Base-by-base conservation (phyloP, 2,113 vertebrate species). In the Poeciliopsis retropinna region DNA sequence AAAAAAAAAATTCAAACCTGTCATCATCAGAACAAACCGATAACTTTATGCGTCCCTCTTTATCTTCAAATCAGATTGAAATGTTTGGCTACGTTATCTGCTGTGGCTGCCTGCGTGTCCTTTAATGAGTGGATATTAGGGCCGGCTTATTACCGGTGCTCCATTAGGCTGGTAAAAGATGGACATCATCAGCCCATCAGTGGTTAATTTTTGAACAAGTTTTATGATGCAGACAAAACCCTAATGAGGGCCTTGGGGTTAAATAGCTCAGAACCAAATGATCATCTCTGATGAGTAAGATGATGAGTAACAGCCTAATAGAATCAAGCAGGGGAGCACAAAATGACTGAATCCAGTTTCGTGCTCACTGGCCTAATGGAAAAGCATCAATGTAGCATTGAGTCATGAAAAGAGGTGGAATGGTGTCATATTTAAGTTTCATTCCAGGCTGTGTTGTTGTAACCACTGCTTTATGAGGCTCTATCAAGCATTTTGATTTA, bases 81-180 rank as follows among this genome's bases (percentile, higher is more conserved):
- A 83, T 34, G 84, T 88, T 84, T 87, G 86, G 60, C 30, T 67
- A 67, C 71, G 78, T 85, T 82, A 88, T 85, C 78, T 64, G 15
- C 77, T 87, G 79, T 86, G 76, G 70, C 78, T 14, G 60, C 89
- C 82, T 85, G 79, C 80, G 2, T 32, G 29, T 76, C 77, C 29
- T 78, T 80, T 88, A 89, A 87, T 71, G 83, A 79, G 76, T 86
- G 72, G 75, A 74, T 89, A 86, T 85, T 85, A 86, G 78, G 70
- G 41, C 70, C 37, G 68, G 68, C 74, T 84, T 87, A 93, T 92
- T 91, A 90, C 86, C 84, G 81, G 73, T 72, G 86, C 74, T 76
- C 80, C 89, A 90, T 92, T 92, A 86, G 73, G 62, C 75, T 69
- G 13, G 68, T 79, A 70, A 78, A 79, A 85, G 81, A 90, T 76